Base-by-base conservation (phyloP, 92 coral and sea anemone genomes). In the Palythoa grandis region DNA sequence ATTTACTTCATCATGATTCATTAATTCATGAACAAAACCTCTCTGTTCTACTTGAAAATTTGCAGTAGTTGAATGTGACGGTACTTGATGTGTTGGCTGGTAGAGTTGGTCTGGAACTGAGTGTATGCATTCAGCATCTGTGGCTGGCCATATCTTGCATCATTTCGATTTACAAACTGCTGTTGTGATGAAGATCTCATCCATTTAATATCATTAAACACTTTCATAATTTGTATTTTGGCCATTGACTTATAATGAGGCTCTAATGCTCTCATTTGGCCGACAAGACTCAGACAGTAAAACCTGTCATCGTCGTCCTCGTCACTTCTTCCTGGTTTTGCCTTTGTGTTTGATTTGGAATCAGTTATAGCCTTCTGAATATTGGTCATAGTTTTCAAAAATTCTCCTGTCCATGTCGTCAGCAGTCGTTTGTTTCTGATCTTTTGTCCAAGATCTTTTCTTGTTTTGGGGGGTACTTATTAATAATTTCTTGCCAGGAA, bases 371-470 rank as follows among this genome's bases (percentile, higher is more conserved):
- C 85, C 25, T 80, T 60, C 56, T 80, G 70, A 19, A 63, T 60
- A 37, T 29, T 37, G n/a, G 70, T n/a, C 79, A 83, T 70, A 20
- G 79, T 70, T 39, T 23, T 83, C 22, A 83, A 11, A 53, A 83
- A 69, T 39, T 70, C 66, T 83, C n/a, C 65, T 83, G 86, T 82
- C 86, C 76, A 82, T 54, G 52, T 82, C 75, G 67, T 60, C 83
- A 78, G 43, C 68, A 50, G 67, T 61, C 24, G 52, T 37, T 25
- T 29, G 60, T 38, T 70, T 70, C 29, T 70, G 58, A 69, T 47
- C 87, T 11, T 70, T 72, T 69, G 87, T 60, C 87, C 87, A 83
- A 37, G 79, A 60, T 76, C 87, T 83, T 54, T 83, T 83, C 85
- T 61, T 80, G 53, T 35, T 78, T 40, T 11, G 19, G 50, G 75